These are phyloP conservation scores for Eudyptes chrysolophus DNA, from an alignment of 2,113 vertebrate species.

Conservation along the genomic window DNA sequence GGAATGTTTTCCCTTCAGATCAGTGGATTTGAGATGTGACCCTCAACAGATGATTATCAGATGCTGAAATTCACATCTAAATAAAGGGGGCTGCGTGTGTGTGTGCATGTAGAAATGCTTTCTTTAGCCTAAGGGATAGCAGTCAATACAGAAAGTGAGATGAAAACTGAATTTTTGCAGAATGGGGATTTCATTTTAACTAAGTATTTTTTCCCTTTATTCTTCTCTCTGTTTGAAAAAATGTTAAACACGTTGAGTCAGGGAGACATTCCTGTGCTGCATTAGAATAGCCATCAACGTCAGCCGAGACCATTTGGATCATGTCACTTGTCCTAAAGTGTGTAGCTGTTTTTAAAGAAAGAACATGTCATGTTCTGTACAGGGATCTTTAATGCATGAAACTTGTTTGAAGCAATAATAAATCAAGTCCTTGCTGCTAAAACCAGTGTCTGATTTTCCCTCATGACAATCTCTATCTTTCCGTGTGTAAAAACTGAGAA, in stretches of 20 bases:
- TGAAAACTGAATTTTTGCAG: conserved; percentile 12
- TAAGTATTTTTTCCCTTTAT: neutral
- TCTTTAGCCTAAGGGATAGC: neutral
- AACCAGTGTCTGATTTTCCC: conserved; percentile 60
- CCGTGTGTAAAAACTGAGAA: neutral
- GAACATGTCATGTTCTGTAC: conserved; percentile 69
- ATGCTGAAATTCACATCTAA: conserved; percentile 16
- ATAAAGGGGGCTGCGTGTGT: neutral
- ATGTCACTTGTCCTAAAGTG: conserved; percentile 67
- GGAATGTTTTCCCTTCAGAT: neutral
- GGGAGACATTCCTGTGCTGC: conserved; percentile 43
- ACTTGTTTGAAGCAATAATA: conserved; percentile 74
- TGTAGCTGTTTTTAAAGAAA: conserved; percentile 70
- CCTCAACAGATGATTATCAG: conserved; percentile 8
- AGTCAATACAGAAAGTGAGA: neutral
- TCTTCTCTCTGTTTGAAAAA: conserved; percentile 34
- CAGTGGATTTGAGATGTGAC: neutral
- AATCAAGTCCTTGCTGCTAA: conserved; percentile 68
- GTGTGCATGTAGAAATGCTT: neutral
- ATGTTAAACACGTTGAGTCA: conserved; percentile 7
- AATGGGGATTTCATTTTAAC: neutral
- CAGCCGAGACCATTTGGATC: conserved; percentile 68
- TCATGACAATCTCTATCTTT: conserved; percentile 21
- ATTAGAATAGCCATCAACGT: conserved; percentile 70
- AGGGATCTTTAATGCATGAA: conserved; percentile 72